phyloP scores from a whole-genome alignment of 1,140 invertebrate species.

The Brachionus sp. region DNA sequence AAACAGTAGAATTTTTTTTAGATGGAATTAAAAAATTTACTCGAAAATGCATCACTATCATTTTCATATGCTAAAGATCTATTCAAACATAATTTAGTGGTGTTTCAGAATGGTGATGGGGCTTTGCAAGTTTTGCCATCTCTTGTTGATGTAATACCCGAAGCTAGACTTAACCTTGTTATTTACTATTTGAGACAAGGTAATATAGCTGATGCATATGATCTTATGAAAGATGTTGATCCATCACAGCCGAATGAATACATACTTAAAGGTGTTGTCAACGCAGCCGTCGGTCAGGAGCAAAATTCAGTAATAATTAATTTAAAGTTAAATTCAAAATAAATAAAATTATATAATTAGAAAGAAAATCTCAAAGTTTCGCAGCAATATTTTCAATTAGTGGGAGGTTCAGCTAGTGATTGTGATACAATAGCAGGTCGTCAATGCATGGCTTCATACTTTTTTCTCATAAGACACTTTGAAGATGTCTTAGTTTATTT shows the following conservation, averaged over 20 bases:
- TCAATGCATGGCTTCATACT: constrained; percentile 94
- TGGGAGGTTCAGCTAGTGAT: constrained; percentile 89
- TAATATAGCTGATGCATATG: constrained; percentile 81
- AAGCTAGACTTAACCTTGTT: constrained; percentile 90
- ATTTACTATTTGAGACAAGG: constrained; percentile 86
- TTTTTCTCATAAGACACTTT: constrained; percentile 87
- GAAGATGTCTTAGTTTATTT: constrained; percentile 92
- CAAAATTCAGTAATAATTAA: constrained; percentile 71
- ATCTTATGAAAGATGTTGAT: constrained; percentile 84
- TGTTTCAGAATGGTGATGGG: constrained; percentile 88
- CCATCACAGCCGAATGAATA: constrained; percentile 90
- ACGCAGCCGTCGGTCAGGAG: constrained; percentile 87
- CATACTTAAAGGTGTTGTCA: constrained; percentile 91
- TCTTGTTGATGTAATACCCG: constrained; percentile 88
- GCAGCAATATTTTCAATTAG: constrained; percentile 90
- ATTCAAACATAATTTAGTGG: constrained; percentile 84
- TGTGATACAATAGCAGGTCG: constrained; percentile 76
- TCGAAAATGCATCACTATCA: constrained; percentile 71
- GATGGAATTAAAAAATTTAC: constrained; percentile 62
- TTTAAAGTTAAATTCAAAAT: neutral
- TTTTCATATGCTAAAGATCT: constrained; percentile 86
- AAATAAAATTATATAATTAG: constrained; percentile 62
- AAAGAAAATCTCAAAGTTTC: constrained; percentile 87
- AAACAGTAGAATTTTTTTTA: neutral
- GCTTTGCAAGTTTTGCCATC: constrained; percentile 83